Evolutionary conservation across 1,140 invertebrate genomes (phyloP).

Genomic region (Proctacanthus coquilletti): DNA sequence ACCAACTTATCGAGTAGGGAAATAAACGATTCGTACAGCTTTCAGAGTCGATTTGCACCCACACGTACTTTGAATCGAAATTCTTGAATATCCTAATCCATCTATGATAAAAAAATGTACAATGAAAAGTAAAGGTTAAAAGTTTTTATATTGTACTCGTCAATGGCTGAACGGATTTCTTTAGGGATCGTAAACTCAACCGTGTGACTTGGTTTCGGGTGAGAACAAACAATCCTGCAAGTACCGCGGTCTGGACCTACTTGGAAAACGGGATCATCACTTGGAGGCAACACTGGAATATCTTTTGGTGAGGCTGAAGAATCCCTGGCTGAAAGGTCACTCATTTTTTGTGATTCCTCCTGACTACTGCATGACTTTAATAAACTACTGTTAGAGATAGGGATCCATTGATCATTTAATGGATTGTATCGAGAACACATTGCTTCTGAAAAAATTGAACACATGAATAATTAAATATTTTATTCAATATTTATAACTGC

Average conservation of each 20-base stretch:
- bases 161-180: conserved; percentile 70
- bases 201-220: conserved; percentile 84
- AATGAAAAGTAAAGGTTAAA: no score
- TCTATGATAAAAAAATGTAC: conserved; percentile 35
- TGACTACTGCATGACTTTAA: conserved; percentile 90
- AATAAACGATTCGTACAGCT: conserved; percentile 90
- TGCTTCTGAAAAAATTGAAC: conserved; percentile 74
- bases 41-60: conserved; percentile 96
- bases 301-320: conserved; percentile 83
- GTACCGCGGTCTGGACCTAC: conserved; percentile 62
- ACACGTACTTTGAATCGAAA: conserved; percentile 63
- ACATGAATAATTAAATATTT: no score
- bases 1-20: conserved; percentile 98
- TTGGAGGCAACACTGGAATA: conserved; percentile 51
- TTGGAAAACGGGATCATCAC: conserved; percentile 68
- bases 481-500: no score
- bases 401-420: conserved; percentile 86
- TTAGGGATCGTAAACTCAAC: conserved; percentile 67
- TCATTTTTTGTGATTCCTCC: conserved; percentile 46
- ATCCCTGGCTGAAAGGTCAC: conserved; percentile 67
- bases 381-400: conserved; percentile 89
- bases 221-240: conserved; percentile 94
- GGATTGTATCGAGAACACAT: conserved; percentile 89
- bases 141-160: no score
- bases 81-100: conserved; percentile 70